These are phyloP conservation scores for Buathra laborator DNA, from an alignment of 2,888 invertebrate genomes.

Conservation along the genomic window DNA sequence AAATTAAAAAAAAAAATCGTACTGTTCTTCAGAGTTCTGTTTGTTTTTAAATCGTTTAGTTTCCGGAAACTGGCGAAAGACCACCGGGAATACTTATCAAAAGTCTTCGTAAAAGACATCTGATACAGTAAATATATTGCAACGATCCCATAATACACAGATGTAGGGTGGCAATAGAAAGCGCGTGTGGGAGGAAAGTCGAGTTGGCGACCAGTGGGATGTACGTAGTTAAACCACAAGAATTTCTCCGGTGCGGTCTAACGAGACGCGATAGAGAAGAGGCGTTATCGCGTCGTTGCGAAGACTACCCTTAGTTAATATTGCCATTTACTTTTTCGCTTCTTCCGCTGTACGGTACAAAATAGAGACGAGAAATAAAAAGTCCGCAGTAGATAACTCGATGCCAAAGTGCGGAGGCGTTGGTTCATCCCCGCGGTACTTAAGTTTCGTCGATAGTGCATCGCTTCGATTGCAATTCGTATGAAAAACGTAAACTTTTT, in stretches of 20 bases:
- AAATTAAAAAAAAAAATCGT: too few species aligned
- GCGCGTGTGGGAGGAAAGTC: neutral
- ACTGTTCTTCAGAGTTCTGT: too few species aligned
- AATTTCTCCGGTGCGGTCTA: neutral
- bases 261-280: neutral
- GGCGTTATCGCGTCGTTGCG: constrained; percentile 5
- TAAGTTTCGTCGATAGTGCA: neutral
- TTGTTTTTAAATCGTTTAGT: neutral
- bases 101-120: neutral
- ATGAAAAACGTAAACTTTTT: neutral
- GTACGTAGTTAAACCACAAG: neutral
- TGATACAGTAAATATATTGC: neutral
- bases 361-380: neutral
- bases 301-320: constrained; percentile 19
- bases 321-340: neutral
- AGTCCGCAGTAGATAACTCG: constrained; percentile 6
- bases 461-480: neutral
- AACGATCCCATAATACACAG: neutral
- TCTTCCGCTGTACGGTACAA: neutral
- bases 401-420: neutral
- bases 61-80: neutral
- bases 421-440: neutral
- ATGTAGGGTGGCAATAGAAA: neutral
- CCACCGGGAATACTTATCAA: neutral
- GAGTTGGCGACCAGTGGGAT: neutral